These are phyloP conservation scores for Pelmatolapia mariae DNA, from an alignment of 2,113 vertebrate genomes.

Conservation along the genomic window DNA sequence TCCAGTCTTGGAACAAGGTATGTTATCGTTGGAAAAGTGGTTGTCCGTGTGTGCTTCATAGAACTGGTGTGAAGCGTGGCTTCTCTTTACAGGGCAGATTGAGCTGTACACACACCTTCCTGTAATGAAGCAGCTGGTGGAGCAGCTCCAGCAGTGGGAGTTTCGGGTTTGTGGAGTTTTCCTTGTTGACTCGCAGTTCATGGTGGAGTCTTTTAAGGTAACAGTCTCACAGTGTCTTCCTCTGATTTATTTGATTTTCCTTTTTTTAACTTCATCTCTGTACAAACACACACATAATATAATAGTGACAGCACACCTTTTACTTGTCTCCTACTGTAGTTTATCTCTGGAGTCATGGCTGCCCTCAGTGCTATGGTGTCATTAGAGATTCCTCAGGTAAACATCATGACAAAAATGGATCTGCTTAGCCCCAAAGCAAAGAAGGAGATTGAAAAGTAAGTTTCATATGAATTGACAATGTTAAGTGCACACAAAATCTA, in stretches of 20 bases:
- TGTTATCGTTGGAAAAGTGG: not conserved
- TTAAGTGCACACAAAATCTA: not conserved
- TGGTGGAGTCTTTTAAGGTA: slow-evolving; percentile 99
- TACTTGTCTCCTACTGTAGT: slow-evolving; percentile 66
- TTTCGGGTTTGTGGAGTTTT: slow-evolving; percentile 96
- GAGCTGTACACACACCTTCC: slow-evolving; percentile 97
- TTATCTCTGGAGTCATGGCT: slow-evolving; percentile 94
- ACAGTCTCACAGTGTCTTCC: not conserved
- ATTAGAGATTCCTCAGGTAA: slow-evolving; percentile 93
- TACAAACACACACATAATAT: not conserved
- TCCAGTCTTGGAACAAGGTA: not conserved
- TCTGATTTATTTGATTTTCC: not conserved
- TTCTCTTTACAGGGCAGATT: slow-evolving; percentile 84
- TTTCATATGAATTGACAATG: not conserved
- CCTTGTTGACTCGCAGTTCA: slow-evolving; percentile 96
- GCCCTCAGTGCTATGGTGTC: slow-evolving; percentile 94
- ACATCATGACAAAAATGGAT: slow-evolving; percentile 99
- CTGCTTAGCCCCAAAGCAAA: slow-evolving; percentile 91
- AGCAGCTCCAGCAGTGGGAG: slow-evolving; percentile 96
- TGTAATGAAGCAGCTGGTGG: slow-evolving; percentile 93
- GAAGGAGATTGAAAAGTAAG: slow-evolving; percentile 96
- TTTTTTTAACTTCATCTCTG: not conserved
- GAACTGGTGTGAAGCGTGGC: not conserved
- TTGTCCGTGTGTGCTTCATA: not conserved
- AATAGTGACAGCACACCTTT: not conserved